Evolutionary conservation across 2,888 invertebrate genomes (phyloP).

Genomic region (Pheosia gnoma): DNA sequence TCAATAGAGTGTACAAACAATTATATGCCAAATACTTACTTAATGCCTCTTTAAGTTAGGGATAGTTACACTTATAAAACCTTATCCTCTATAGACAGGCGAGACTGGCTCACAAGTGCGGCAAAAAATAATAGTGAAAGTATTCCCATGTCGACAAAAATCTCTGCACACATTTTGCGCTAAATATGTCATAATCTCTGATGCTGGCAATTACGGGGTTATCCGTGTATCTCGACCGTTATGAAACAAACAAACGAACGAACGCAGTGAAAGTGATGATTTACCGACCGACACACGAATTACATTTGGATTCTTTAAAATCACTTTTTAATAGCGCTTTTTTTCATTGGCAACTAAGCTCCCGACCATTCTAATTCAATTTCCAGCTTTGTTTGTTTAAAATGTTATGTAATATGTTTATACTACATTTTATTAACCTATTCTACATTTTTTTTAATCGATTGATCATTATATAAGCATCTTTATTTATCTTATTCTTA

Average conservation of each 20-base stretch:
- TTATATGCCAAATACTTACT: too few species aligned
- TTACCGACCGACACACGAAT: conserved; percentile 50
- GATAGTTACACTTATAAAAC: too few species aligned
- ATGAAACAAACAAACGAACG: conserved; percentile 49
- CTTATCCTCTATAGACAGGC: too few species aligned
- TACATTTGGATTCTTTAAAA: conserved; percentile 45
- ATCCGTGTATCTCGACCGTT: conserved; percentile 37
- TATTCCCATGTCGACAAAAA: background rate
- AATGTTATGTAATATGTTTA: conserved; percentile 5
- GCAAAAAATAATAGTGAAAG: background rate
- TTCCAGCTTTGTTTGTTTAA: conserved; percentile 10
- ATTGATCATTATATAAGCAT: background rate
- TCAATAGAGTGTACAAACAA: too few species aligned
- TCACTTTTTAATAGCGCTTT: conserved; percentile 57
- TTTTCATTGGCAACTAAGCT: background rate
- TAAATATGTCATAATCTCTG: conserved; percentile 44
- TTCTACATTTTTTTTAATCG: background rate
- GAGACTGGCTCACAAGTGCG: too few species aligned
- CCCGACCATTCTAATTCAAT: conserved; percentile 17
- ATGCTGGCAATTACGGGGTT: conserved; percentile 46
- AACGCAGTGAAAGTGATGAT: conserved; percentile 60
- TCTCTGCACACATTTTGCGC: conserved; percentile 5
- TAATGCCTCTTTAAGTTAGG: too few species aligned
- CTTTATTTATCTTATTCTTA: background rate
- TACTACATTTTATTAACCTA: background rate